A percentile compares a stretch with the other conserved stretches of the same genome.
phyloP scores from a whole-genome alignment of 1,140 invertebrate genomes.

The Thereuonema tuberculata region DNA sequence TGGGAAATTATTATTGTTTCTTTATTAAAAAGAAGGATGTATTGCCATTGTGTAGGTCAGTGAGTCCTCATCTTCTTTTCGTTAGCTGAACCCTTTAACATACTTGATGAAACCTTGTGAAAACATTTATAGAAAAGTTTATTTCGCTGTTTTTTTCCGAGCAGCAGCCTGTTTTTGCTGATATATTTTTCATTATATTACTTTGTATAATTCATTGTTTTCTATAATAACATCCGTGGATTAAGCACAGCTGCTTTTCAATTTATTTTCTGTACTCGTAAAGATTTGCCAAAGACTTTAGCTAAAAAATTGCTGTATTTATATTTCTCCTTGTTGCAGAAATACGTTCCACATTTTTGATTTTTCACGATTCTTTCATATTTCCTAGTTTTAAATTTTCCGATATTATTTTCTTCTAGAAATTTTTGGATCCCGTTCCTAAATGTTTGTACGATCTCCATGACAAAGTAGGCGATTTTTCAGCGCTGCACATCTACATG shows the following conservation, averaged over 20 bases:
- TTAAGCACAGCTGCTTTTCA: background rate
- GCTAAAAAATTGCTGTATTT: background rate
- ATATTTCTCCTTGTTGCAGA: background rate
- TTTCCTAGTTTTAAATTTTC: background rate
- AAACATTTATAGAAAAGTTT: background rate
- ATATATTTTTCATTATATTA: background rate
- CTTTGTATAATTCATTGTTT: background rate
- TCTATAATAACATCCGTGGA: background rate
- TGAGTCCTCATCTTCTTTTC: background rate
- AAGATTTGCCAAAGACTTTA: background rate
- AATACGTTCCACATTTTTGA: background rate
- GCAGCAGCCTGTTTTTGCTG: too few relatives aligned
- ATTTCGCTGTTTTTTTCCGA: too few relatives aligned
- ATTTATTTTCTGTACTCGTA: too few relatives aligned
- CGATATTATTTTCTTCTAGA: background rate
- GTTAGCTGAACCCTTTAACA: background rate
- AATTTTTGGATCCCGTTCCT: background rate
- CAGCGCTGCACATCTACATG: constrained; percentile 1
- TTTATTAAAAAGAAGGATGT: background rate
- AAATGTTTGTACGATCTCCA: background rate
- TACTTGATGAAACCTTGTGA: background rate
- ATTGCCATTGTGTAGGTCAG: background rate
- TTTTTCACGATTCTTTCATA: background rate
- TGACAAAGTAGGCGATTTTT: background rate
- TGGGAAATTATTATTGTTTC: background rate